A percentile compares a stretch with the other conserved stretches of the same genome.
Evolutionary conservation across 1,140 invertebrate genomes (phyloP).

Genomic region (Batillaria attramentaria): DNA sequence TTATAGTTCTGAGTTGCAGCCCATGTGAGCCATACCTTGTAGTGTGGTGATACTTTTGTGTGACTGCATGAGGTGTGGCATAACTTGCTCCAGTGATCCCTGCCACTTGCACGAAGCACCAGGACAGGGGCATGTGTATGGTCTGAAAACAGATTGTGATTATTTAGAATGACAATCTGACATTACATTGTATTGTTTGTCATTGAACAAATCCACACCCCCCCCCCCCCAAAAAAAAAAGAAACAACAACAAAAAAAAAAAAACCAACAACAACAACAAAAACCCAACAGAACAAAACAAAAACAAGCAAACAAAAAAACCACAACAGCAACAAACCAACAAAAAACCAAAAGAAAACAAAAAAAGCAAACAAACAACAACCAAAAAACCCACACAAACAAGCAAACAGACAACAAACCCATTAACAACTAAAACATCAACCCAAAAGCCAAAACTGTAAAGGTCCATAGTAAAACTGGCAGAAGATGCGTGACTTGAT

Average conservation of each 20-base stretch:
- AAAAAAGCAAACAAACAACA: background rate
- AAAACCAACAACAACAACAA: no score
- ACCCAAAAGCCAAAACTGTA: background rate
- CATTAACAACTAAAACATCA: background rate
- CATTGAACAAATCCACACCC: no score
- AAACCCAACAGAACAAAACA: no score
- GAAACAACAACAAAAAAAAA: no score
- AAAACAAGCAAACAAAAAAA: no score
- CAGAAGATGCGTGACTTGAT: no score
- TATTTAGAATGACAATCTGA: no score
- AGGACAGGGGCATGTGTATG: slow-evolving; percentile 97
- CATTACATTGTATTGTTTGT: no score
- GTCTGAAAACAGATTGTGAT: slow-evolving; percentile 75
- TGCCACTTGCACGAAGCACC: slow-evolving; percentile 99
- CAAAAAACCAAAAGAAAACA: background rate
- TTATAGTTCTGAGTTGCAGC: no score
- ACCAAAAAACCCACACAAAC: background rate
- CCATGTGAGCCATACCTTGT: slow-evolving; percentile 75
- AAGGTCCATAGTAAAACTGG: no score
- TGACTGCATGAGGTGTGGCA: slow-evolving; percentile 97
- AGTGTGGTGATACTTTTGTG: slow-evolving; percentile 99
- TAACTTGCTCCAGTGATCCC: slow-evolving; percentile 94
- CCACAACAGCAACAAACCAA: no score
- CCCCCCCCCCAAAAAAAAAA: no score
- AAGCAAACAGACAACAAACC: background rate